Conservation (phyloP, 1,140 invertebrate genomes). For the Pygmarrhopalites habei region DNA sequence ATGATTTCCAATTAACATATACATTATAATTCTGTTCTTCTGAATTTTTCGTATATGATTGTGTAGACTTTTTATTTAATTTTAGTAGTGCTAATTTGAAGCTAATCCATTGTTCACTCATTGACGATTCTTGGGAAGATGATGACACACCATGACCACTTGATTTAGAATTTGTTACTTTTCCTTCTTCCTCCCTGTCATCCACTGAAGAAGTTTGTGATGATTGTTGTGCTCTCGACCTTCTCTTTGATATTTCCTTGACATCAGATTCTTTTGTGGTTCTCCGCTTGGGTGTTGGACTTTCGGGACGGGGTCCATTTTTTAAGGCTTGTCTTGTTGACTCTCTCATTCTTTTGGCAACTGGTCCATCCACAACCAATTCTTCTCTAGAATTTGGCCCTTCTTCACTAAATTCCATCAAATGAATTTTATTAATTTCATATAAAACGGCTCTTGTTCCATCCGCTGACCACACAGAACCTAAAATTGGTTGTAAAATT, state of each 20-base stretch:
- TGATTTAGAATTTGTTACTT: too few species aligned
- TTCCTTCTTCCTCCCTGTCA: too few species aligned
- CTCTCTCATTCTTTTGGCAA: too few species aligned
- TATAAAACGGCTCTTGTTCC: slow-evolving; percentile 17
- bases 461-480: slow-evolving; percentile 23
- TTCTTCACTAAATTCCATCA: slow-evolving; percentile 19
- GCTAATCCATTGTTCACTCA: too few species aligned
- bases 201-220: background rate
- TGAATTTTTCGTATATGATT: too few species aligned
- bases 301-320: too few species aligned
- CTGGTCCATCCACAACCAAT: too few species aligned
- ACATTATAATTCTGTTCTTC: background rate
- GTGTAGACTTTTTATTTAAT: background rate
- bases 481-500: slow-evolving; percentile 26
- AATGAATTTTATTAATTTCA: slow-evolving; percentile 26
- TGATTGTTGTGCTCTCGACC: background rate
- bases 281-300: background rate
- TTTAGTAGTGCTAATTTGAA: too few species aligned
- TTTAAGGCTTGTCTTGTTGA: too few species aligned
- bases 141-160: background rate
- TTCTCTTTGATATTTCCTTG: background rate
- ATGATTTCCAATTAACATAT: background rate
- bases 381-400: background rate
- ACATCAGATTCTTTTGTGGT: background rate
- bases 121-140: background rate